These are phyloP conservation scores for Piliocolobus tephrosceles DNA, from an alignment of 2,113 vertebrate species.

Conservation along the genomic window DNA sequence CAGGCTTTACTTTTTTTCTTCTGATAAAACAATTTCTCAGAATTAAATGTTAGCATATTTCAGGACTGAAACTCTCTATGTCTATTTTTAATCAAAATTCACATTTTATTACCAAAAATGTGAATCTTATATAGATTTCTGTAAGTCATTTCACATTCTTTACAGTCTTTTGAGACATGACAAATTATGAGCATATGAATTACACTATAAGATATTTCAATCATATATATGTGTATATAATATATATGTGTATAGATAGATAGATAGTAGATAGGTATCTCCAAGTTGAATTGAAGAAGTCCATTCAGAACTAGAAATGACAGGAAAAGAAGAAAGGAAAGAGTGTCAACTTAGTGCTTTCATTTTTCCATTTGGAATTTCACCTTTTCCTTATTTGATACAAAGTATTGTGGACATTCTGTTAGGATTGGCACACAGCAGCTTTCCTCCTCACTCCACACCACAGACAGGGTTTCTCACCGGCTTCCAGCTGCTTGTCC, in stretches of 20 bases:
- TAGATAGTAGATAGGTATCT: not conserved
- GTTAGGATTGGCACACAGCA: accelerated
- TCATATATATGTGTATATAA: not conserved
- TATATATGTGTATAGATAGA: not conserved
- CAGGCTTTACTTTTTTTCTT: not conserved
- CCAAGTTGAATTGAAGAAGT: not conserved
- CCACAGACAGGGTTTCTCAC: not conserved
- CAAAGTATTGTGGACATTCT: not conserved
- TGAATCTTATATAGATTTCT: not conserved
- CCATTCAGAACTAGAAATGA: not conserved
- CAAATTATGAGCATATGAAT: not conserved
- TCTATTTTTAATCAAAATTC: not conserved
- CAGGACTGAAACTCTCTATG: not conserved
- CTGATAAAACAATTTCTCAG: not conserved
- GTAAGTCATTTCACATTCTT: not conserved
- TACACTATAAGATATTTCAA: not conserved
- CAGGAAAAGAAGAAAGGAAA: not conserved
- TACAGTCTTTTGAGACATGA: not conserved
- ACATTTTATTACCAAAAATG: not conserved
- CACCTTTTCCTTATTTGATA: not conserved
- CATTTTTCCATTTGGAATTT: not conserved
- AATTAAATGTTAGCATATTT: not conserved
- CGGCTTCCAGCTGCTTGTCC: not conserved
- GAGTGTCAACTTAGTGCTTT: not conserved
- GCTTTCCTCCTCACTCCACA: accelerated